phyloP scores from a whole-genome alignment of 2,797 vertebrate species.

The Potorous gilbertii region DNA sequence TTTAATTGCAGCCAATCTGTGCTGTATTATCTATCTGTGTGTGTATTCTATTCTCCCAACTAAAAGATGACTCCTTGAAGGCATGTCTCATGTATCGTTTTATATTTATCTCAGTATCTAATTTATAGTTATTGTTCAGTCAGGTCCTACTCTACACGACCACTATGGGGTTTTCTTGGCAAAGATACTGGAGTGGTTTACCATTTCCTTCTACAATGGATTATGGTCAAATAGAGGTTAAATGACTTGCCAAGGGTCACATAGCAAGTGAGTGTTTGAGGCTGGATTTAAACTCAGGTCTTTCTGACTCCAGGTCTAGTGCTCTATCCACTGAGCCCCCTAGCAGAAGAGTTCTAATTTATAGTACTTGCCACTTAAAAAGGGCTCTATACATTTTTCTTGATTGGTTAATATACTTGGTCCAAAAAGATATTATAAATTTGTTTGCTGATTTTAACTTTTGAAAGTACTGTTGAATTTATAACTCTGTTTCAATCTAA shows the following conservation, averaged over 20 bases:
- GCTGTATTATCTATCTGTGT: not conserved
- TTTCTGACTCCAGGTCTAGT: not conserved
- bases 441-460: not conserved
- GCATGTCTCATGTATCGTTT: not conserved
- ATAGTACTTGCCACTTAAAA: not conserved
- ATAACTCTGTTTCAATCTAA: conserved; percentile 20
- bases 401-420: conserved; percentile 5
- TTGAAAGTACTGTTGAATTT: conserved; percentile 6
- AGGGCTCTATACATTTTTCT: conserved; percentile 23
- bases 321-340: not conserved
- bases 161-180: not conserved
- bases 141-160: not conserved
- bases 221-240: not conserved
- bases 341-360: not conserved
- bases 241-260: not conserved
- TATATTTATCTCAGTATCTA: not conserved
- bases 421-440: conserved; percentile 1
- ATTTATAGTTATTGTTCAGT: not conserved
- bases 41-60: not conserved
- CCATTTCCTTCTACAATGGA: not conserved
- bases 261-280: not conserved
- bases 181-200: not conserved
- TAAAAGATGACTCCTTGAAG: not conserved
- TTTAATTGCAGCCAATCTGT: not conserved
- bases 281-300: not conserved